Base-by-base conservation (phyloP, 2,113 vertebrate genomes). In the Polypterus senegalus region DNA sequence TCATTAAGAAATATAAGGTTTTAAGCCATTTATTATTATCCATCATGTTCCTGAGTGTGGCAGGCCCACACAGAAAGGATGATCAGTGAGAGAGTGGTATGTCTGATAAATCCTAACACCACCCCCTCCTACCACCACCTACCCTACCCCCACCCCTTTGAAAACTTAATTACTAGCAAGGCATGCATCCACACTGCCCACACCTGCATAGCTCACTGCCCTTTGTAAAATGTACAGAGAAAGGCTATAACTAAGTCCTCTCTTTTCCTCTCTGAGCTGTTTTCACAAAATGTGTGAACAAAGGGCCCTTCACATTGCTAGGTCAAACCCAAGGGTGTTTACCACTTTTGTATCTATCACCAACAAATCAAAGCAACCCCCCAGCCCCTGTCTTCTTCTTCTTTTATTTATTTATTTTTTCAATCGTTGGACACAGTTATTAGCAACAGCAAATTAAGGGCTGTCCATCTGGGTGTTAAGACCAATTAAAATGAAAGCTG, bases 381-480 rank as follows among this genome's bases (percentile, higher is more conserved):
- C 64, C 61, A 27, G 27, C 47, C 48, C 55, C 43, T 58, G n/a
- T 58, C 58, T 9, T 61, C 68, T 68, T 73, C 74, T 72, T 66
- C 54, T 27, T 27, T 27, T 27, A 27, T 27, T 27, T 27, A 27
- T 27, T 27, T 27, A 27, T 27, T 27, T 27, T 27, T 27, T 55
- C 54, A 55, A 27, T 74, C 77, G 78, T 70, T 71, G 80, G 74
- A 71, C 70, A 70, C 69, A 74, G 79, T 80, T 81, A 83, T 83
- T 84, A 76, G 82, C 79, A 83, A 79, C 72, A 73, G 75, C 82
- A 81, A 82, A 88, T 84, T 78, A 85, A 79, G 78, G 75, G 75
- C 74, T 73, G 73, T 86, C 86, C 84, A 88, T 83, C 82, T 86
- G 83, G 81, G 84, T 86, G 81, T 86, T 82, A 86, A 82, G 80